Conservation (phyloP, 1,140 invertebrate genomes). For the Cotesia chilonis region DNA sequence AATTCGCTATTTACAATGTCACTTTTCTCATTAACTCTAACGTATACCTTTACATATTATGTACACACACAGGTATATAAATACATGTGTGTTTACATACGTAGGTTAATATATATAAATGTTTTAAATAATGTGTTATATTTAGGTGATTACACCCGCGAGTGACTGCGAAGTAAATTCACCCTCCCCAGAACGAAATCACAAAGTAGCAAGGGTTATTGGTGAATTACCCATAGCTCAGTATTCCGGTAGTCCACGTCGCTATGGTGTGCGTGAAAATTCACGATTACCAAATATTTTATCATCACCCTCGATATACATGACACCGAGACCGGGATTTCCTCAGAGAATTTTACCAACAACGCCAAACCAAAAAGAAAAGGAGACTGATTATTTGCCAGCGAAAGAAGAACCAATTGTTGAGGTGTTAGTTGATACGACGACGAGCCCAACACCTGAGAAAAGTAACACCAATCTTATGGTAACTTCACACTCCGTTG, state of each 20-base stretch:
- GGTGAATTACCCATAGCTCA: conserved; percentile 89
- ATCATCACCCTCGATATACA: conserved; percentile 73
- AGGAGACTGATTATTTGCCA: conserved; percentile 51
- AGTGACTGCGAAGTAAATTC: conserved; percentile 66
- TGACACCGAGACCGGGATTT: conserved; percentile 76
- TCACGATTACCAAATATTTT: conserved; percentile 70
- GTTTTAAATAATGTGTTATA: too few species aligned
- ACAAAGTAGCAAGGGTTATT: conserved; percentile 80
- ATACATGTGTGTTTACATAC: conserved; percentile 17
- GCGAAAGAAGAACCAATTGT: conserved; percentile 27
- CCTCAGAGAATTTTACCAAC: conserved; percentile 71
- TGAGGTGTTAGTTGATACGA: conserved; percentile 26
- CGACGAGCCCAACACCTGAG: conserved; percentile 13
- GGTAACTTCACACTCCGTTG: conserved; percentile 33
- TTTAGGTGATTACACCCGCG: conserved; percentile 63
- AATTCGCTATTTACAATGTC: background rate
- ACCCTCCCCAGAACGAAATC: conserved; percentile 64
- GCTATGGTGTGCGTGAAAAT: conserved; percentile 77
- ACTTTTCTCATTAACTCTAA: conserved; percentile 1
- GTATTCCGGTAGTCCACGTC: conserved; percentile 88
- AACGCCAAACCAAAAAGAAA: conserved; percentile 62
- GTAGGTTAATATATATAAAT: too few species aligned
- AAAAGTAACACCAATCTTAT: conserved; percentile 26
- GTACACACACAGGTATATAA: background rate
- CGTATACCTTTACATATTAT: background rate